A percentile compares a stretch with the other conserved stretches of the same genome.
These are phyloP conservation scores for Morone chrysops DNA, from an alignment of 2,113 vertebrate genomes.

Conservation along the genomic window DNA sequence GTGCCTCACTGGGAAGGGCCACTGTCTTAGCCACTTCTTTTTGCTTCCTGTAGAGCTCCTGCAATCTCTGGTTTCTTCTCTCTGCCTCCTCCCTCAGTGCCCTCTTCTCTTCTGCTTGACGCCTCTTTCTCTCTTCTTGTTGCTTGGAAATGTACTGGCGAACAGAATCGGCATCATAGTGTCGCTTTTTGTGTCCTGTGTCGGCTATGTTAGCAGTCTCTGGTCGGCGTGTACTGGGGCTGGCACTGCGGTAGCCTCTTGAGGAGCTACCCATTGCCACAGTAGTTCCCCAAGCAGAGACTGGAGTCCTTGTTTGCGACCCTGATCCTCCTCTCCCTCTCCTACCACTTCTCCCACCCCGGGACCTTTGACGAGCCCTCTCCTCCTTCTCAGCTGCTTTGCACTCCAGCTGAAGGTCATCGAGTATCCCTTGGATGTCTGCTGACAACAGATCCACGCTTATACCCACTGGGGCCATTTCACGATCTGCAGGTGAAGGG, in stretches of 20 bases:
- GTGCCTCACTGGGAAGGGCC: constrained; percentile 62
- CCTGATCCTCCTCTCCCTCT: constrained; percentile 76
- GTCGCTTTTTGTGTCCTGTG: constrained; percentile 86
- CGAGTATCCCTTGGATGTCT: constrained; percentile 92
- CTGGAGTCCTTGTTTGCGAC: constrained; percentile 64
- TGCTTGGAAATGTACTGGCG: constrained; percentile 93
- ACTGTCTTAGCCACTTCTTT: constrained; percentile 64
- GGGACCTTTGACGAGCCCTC: constrained; percentile 67
- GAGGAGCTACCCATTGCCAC: constrained; percentile 6
- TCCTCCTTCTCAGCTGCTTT: constrained; percentile 56
- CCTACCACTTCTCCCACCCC: constrained; percentile 41
- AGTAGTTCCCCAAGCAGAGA: constrained; percentile 63
- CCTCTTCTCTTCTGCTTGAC: constrained; percentile 91
- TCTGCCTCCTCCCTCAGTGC: constrained; percentile 88
- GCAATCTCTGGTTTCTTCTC: constrained; percentile 86
- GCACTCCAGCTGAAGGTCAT: constrained; percentile 91
- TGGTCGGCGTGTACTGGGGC: constrained; percentile 85
- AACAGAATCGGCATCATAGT: constrained; percentile 93
- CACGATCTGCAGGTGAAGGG: constrained; percentile 37
- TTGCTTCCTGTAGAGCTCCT: constrained; percentile 96
- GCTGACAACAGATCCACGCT: constrained; percentile 88
- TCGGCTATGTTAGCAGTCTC: constrained; percentile 76
- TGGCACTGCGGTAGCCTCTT: constrained; percentile 84
- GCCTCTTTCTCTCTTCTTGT: constrained; percentile 92
- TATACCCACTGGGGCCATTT: constrained; percentile 47